Evolutionary conservation across 2,888 invertebrate genomes (phyloP), one percentile per base, ranked within the genome.

Genomic region (Clanis bilineata): DNA sequence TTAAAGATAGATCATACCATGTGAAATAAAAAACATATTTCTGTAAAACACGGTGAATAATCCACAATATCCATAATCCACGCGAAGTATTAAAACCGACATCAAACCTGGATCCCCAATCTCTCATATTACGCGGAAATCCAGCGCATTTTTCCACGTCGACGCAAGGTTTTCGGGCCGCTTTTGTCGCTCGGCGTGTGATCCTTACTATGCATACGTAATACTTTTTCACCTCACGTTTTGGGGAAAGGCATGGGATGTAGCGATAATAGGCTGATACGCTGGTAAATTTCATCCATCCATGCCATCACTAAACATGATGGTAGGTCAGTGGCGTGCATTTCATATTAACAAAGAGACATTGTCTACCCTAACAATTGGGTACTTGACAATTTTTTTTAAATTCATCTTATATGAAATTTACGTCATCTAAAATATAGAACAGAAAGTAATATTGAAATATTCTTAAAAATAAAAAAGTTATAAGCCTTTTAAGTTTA

Each of bases 111-210:
- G 32, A 58, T 62, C 58, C 62, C 62, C 65, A 59, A 63, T 68
- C 64, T 58, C 65, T 68, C 67, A 75, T 80, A 82, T 80, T 73
- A 78, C 73, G 71, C 66, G 56, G 68, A 77, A 51, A 79, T 79
- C 76, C 77, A 36, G 45, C 75, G 71, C 76, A 67, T 76, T 76
- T 77, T 75, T 72, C 66, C 77, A 65, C 70, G 75, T 77, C 71
- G 70, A 62, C 64, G 63, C 55, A 65, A 62, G 65, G 66, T 63
- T 65, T 65, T 67, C 66, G 67, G 65, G 69, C 61, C 61, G 76
- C 82, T 82, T 82, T 84, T 85, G 83, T 83, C 74, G 69, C 72
- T 72, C 73, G 68, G 71, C 66, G 66, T 63, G 65, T 68, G 65
- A 65, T 56, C 62, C 65, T 70, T 66, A 67, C 60, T 73, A 73